Evolutionary conservation across 2,113 vertebrate species (phyloP), one percentile per base, ranked within the genome.

Genomic region (Scytalopus superciliaris): DNA sequence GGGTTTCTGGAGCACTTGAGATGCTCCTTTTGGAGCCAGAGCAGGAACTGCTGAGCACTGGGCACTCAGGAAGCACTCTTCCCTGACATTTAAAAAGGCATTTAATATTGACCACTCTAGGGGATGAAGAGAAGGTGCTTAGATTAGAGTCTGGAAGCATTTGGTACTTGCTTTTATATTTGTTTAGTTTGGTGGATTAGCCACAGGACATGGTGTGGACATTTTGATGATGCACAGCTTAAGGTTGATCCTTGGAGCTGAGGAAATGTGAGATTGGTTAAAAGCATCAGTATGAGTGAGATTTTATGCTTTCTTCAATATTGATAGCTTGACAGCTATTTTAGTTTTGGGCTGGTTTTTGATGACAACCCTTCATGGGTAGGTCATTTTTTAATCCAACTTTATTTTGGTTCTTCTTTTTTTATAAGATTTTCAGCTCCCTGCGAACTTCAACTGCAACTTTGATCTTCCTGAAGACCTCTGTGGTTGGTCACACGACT

Each of bases 401-500:
- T 83, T 98, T 94, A 78, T 97, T 96, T 96, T 97, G 57, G 84
- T 94, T 87, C 82, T 96, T 22, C 86, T 94, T 93, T 69, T 95
- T 69, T 82, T 76, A 33, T 52, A 97, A 97, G 98, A 98, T 97
- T 97, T 97, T 70, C 97, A 95, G 97, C 39, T 98, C 97, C 91
- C 99, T 98, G 72, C 92, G n/a, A 97, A 98, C 72, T 99, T 99
- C 73, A 98, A 99, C 28, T 99, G 99, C 95, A 99, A 99, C 97
- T 99, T 99, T 84, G 99, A 99, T 94, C 95, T 98, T 94, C 96
- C 96, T 2, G 98, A 98, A 89, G 97, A 98, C 95, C 82, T 99
- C 95, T 99, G 99, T 42, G 98, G 99, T 87, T 99, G 99, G 99
- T 98, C 98, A 14, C 98, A 99, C 0, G 99, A 99, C 88, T 98